Base-by-base conservation (phyloP, 2,888 invertebrate species). In the Papilio protenor region DNA sequence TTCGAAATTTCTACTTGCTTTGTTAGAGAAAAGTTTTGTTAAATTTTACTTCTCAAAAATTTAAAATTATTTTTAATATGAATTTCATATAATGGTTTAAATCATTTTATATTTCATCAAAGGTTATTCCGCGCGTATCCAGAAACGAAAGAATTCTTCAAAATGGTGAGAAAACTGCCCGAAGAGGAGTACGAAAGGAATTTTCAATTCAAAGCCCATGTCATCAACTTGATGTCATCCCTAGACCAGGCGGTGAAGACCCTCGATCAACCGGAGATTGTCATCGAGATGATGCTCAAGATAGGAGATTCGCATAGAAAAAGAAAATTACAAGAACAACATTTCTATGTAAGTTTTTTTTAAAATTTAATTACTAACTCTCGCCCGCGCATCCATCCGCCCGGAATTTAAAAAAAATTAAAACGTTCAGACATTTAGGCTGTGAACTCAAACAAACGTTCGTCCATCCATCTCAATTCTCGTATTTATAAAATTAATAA, bases 191-290 rank as follows among this genome's bases (percentile, higher is more conserved):
- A 90, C 82, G 77, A 85, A 0, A 76, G 83, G n/a, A 94, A 91
- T 82, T 87, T 91, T 1, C 94, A 94, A 83, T 95, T 94, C 84
- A 94, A 92, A 75, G 94, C 94, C 0, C 95, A 95, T 84, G 93
- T 94, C 40, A 91, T 94, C 78, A 95, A 92, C 81, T 85, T 95
- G 74, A 94, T 95, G 92, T 88, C 90, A 2, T 83, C 94, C 16
- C 81, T 95, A 11, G 92, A 92, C 83, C 82, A 88, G 47, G 93
- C 94, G 0, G 89, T 95, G 59, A 86, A 79, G 75, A 91, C 91
- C 83, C 86, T 95, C 16, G 85, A 93, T 83, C 90, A 94, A 80
- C 94, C 95, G 0, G 94, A 93, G 77, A 82, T 94, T 2, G 94
- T 94, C 0, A 89, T 88, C 0, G 94, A 90, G 11, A 90, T 95